phyloP scores from a whole-genome alignment of 1,140 invertebrate genomes.

The Sitobion miscanthi region DNA sequence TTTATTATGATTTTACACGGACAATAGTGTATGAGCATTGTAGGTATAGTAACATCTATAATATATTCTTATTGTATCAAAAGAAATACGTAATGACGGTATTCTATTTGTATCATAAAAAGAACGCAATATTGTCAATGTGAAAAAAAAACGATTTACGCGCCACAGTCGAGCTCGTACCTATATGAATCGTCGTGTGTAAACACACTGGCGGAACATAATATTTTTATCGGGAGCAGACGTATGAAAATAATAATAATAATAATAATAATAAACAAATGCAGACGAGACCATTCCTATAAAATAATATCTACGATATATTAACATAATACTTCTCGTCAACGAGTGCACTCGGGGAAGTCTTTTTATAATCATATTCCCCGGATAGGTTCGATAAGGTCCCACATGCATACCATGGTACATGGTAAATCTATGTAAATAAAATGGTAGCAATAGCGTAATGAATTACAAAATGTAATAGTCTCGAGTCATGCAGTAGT shows the following conservation, averaged over 20 bases:
- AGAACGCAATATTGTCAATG: background rate
- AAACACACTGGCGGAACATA: background rate
- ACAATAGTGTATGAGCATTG: background rate
- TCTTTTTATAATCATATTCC: background rate
- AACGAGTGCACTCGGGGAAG: background rate
- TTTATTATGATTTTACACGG: background rate
- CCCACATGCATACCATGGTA: background rate
- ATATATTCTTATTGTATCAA: background rate
- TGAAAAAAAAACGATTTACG: background rate
- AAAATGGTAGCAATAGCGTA: background rate
- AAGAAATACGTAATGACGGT: background rate
- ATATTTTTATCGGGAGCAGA: background rate
- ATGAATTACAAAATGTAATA: conserved; percentile 38
- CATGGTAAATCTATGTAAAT: background rate
- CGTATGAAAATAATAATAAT: background rate
- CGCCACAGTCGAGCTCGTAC: background rate
- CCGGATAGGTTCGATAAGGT: background rate
- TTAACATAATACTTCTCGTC: conserved; percentile 21
- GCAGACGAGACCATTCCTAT: background rate
- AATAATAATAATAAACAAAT: background rate
- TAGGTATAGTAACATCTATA: background rate
- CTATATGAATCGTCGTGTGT: background rate
- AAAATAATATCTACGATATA: conserved; percentile 24
- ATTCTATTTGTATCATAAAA: background rate
- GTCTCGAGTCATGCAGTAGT: conserved; percentile 43